Base-by-base conservation (phyloP, 2,113 vertebrate species). In the Vireo altiloquus region DNA sequence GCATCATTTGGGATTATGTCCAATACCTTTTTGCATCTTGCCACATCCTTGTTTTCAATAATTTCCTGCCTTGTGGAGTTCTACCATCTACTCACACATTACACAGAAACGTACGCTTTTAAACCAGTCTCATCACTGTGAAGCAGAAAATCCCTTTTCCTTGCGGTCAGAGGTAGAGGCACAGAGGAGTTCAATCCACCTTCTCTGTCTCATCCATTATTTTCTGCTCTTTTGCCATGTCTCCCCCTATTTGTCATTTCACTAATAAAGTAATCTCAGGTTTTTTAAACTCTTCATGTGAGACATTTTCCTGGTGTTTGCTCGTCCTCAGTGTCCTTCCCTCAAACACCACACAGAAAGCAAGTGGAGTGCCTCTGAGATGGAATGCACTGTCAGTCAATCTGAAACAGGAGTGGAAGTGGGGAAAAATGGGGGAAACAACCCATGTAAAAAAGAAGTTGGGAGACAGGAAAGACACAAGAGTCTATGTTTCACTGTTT, bases 191-290 rank as follows among this genome's bases (percentile, higher is more conserved):
- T 44, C 72, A 90, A 47, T 60, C 60, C 35, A 95, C 94, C 54
- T 93, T 90, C 80, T 86, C 80, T 87, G 94, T 90, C 92, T 87
- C 86, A 97, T 93, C 86, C 82, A 92, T 93, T 96, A 86, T 65
- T 56, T 96, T 93, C 95, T 96, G 92, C 82, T 93, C 82, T 93
- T 93, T 83, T 81, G 77, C 80, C 69, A 25, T 27, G 80, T 83
- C 91, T 94, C 39, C 33, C 25, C 56, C 56, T 75, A 71, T 94
- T 89, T 87, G 92, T 90, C 94, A 93, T 75, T 63, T 78, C 80
- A 59, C 50, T 80, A 80, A 72, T 61, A 50, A 82, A 85, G 35
- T 77, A 86, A 59, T 92, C 46, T 80, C 54, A 46, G 25, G 8
- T 27, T 72, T 87, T 79, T 74, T 52, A 72, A 82, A 91, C 35